Evolutionary conservation across 2,113 vertebrate species (phyloP), one percentile per base, ranked within the genome.

Genomic region (Uropsilus gracilis): DNA sequence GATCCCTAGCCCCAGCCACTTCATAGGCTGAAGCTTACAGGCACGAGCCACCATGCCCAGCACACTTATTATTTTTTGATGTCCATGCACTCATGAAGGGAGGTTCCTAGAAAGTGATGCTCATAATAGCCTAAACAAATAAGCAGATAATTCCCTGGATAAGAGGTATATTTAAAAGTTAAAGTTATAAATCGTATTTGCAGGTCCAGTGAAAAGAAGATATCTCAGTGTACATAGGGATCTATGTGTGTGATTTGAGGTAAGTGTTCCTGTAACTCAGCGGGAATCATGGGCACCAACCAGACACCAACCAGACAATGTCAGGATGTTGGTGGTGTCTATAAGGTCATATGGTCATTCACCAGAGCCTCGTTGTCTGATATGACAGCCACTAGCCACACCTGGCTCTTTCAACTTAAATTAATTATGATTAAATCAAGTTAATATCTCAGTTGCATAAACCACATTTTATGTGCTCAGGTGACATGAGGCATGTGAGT

Each of bases 111-210:
- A n/a, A 85, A 85, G 53, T 20, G 17, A 66, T 30, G 50, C 57
- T 68, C 30, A 55, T 46, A 42, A 26, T 61, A 59, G 42, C 8
- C 55, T 72, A 73, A 68, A 53, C 8, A 87, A 63, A 85, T 48
- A 73, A 85, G 44, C 3, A 34, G 28, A 34, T 50, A 17, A 24
- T 17, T 64, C 24, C 20, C 2, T 42, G 57, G 28, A 39, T 50
- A 42, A 84, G 89, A n/a, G 14, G 3, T 9, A 68, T 37, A 55
- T 76, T 34, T 37, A 59, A 61, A 90, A 88, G 55, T 73, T 85
- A 81, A 75, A 68, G 37, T 26, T 34, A 32, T 2, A 69, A 81
- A 42, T 73, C 20, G 76, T 59, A 68, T 94, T 89, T 92, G 81
- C 26, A 76, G 68, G 46, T 80, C 46, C 20, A 57, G 73, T 59